phyloP scores from a whole-genome alignment of 2,797 vertebrate species.

The Lophura swinhoii region DNA sequence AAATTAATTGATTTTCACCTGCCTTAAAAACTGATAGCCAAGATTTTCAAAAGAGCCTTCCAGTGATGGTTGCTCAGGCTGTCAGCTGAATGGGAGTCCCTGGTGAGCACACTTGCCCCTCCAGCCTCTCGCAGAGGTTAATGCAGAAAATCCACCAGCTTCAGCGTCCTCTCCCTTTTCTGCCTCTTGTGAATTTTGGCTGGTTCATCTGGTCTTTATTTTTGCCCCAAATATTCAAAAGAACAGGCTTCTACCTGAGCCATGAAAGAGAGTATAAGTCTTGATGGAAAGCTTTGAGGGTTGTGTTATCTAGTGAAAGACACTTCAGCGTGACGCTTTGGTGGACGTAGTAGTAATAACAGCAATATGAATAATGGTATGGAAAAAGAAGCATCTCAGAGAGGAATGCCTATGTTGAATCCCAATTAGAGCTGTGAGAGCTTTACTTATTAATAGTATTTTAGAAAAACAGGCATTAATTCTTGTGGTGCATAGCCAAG shows the following conservation, averaged over 20 bases:
- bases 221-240: background rate
- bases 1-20: conserved; percentile 48
- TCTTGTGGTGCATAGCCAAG: background rate
- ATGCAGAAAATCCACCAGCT: background rate
- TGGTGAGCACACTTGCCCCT: background rate
- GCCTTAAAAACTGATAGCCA: background rate
- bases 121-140: fast-evolving
- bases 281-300: background rate
- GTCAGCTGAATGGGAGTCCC: background rate
- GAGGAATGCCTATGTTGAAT: background rate
- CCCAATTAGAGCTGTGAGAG: background rate
- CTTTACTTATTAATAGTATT: background rate
- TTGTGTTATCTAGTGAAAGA: background rate
- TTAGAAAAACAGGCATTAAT: background rate
- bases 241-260: background rate
- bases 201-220: background rate
- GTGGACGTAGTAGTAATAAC: background rate
- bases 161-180: background rate
- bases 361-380: background rate
- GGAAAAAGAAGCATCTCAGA: background rate
- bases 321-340: background rate
- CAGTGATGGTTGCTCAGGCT: background rate
- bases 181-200: background rate
- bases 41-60: conserved; percentile 23
- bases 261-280: background rate